Base-by-base conservation (phyloP, 2,113 vertebrate genomes). In the Delphinus delphis region DNA sequence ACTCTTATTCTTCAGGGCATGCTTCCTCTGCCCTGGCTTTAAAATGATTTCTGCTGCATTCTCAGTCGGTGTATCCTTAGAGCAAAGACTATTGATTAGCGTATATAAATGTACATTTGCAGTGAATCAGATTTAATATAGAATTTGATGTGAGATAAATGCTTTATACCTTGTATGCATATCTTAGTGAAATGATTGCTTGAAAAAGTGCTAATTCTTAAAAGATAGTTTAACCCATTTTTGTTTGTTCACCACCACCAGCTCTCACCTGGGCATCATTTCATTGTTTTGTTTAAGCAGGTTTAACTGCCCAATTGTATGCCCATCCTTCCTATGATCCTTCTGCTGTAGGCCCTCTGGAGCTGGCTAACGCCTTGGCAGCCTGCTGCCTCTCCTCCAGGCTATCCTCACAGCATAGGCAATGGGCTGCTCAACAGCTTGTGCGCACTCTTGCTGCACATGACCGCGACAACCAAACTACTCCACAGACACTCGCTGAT, bases 351-450 rank as follows among this genome's bases (percentile, higher is more conserved):
- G 99, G 99, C 98, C 99, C 99, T 97, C 99, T 99, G 99, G 99
- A 99, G 98, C 99, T 99, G 99, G 99, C 99, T 97, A 99, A 99
- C 21, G 99, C 99, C 70, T 99, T 99, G 98, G 99, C 99, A 81
- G 99, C 99, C 62, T 99, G 99, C 99, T 99, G 99, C 99, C 99
- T 99, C 73, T 99, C 99, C 10, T 99, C 99, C 9, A 98, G 99
- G 96, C 99, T 99, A 13, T 99, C 99, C 25, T 99, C 99, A 0
- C 99, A 99, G 97, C 99, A 99, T 95, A 99, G 99, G 17, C 99
- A 99, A 98, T 99, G 99, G 99, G 99, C 99, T 8, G 99, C 99
- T 17, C 99, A 99, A 98, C 99, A 99, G 97, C 99, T 99, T 26
- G 99, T 99, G 38, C 99, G 99, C 82, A 99, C 99, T 10, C 99